These are phyloP conservation scores for Noctua janthina DNA, from an alignment of 2,888 invertebrate genomes.

Conservation along the genomic window DNA sequence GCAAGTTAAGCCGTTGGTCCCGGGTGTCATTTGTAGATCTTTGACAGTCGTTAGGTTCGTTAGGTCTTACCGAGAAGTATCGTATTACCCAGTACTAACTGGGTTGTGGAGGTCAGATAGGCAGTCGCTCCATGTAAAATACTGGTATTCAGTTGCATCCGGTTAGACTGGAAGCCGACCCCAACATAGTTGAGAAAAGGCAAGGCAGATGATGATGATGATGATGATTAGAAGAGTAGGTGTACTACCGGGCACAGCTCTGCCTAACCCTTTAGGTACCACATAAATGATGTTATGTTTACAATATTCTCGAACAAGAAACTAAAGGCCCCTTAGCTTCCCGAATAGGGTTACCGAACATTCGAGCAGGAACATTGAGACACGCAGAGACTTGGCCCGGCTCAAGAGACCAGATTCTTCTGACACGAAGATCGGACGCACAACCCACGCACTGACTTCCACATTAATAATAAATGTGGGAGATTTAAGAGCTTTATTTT, in stretches of 20 bases:
- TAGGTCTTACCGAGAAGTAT: too few relatives aligned
- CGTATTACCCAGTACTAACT: too few relatives aligned
- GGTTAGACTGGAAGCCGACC: too few relatives aligned
- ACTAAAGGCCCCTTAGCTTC: neutral
- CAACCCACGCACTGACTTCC: constrained; percentile 15
- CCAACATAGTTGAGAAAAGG: too few relatives aligned
- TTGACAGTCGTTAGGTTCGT: too few relatives aligned
- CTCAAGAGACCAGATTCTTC: neutral
- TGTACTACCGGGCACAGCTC: neutral
- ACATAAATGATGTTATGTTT: neutral
- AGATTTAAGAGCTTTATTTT: constrained; percentile 36
- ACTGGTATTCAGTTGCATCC: too few relatives aligned
- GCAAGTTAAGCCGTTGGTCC: too few relatives aligned
- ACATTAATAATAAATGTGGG: constrained; percentile 48
- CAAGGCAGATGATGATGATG: too few relatives aligned
- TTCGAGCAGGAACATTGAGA: neutral
- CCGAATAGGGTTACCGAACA: neutral
- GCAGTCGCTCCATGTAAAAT: too few relatives aligned
- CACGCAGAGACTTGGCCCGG: neutral
- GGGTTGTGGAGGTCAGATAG: too few relatives aligned
- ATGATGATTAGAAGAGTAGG: neutral
- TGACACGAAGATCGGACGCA: neutral
- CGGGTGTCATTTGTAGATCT: too few relatives aligned
- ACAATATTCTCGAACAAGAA: constrained; percentile 1
- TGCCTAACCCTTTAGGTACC: neutral